Conservation (phyloP, 1,140 invertebrate species). For the Delia radicum region DNA sequence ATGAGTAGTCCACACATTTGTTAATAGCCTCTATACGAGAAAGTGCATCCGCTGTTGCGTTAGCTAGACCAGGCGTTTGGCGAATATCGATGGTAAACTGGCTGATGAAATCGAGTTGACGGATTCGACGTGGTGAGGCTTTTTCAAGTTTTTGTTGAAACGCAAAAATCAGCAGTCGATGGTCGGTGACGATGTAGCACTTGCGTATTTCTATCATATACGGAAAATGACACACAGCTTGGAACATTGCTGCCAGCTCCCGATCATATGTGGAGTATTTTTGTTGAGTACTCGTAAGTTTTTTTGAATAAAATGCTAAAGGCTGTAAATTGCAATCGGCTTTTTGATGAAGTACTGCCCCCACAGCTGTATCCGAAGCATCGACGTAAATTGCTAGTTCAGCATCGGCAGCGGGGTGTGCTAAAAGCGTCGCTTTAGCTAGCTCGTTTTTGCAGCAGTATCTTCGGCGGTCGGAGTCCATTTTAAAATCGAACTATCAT, state of each 20-base stretch:
- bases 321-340: constrained; percentile 34
- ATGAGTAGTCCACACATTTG: neutral
- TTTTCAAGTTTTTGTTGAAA: constrained; percentile 29
- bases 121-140: constrained; percentile 30
- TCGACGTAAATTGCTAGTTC: constrained; percentile 22
- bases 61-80: constrained; percentile 46
- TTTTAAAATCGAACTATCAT: constrained; percentile 53
- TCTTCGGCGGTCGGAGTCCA: too few species aligned
- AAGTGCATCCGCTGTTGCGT: constrained; percentile 47
- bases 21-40: constrained; percentile 36
- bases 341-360: constrained; percentile 30
- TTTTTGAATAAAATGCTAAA: constrained; percentile 40
- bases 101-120: constrained; percentile 49
- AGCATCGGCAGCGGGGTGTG: neutral
- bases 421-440: constrained; percentile 27
- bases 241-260: constrained; percentile 48
- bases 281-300: constrained; percentile 30
- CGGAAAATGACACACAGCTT: constrained; percentile 42
- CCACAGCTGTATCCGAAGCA: constrained; percentile 33
- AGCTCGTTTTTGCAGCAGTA: constrained; percentile 20
- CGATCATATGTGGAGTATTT: constrained; percentile 46
- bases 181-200: constrained; percentile 53
- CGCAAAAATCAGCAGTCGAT: constrained; percentile 52
- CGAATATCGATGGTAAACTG: constrained; percentile 50
- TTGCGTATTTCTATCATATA: constrained; percentile 43